Conservation (phyloP, 2,113 vertebrate genomes). For the Anoplopoma fimbria region DNA sequence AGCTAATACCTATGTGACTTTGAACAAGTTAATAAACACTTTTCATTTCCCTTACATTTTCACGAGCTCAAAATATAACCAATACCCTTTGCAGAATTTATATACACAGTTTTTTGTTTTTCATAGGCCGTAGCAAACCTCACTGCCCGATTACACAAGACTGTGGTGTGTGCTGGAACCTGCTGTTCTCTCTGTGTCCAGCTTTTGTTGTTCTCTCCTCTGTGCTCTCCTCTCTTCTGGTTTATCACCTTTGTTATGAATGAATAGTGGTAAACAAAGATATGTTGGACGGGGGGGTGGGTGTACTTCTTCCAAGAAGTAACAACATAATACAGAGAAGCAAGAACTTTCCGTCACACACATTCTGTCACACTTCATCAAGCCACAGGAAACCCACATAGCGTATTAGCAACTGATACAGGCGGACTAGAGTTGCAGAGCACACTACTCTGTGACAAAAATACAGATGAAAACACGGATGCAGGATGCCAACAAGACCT, state of each 20-base stretch:
- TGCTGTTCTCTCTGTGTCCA: constrained; percentile 52
- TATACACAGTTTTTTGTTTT: not conserved
- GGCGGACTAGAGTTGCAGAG: not conserved
- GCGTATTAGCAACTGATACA: not conserved
- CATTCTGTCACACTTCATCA: not conserved
- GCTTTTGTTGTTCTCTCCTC: constrained; percentile 19
- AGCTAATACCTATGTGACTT: no score
- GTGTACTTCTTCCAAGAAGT: not conserved
- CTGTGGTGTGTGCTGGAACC: constrained; percentile 23
- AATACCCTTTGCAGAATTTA: not conserved
- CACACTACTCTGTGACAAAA: not conserved
- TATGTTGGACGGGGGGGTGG: no score
- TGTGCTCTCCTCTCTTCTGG: constrained; percentile 27
- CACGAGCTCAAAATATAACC: no score
- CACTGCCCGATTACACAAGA: not conserved
- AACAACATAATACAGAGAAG: not conserved
- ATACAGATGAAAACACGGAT: not conserved
- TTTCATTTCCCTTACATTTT: no score
- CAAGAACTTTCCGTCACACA: not conserved
- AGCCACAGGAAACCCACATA: constrained; percentile 35
- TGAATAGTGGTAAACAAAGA: no score
- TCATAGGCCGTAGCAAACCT: no score
- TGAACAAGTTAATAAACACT: no score
- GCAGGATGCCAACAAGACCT: not conserved
- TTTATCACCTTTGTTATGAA: constrained; percentile 39